phyloP scores from a whole-genome alignment of 2,113 vertebrate genomes.

The Pitta sordida region DNA sequence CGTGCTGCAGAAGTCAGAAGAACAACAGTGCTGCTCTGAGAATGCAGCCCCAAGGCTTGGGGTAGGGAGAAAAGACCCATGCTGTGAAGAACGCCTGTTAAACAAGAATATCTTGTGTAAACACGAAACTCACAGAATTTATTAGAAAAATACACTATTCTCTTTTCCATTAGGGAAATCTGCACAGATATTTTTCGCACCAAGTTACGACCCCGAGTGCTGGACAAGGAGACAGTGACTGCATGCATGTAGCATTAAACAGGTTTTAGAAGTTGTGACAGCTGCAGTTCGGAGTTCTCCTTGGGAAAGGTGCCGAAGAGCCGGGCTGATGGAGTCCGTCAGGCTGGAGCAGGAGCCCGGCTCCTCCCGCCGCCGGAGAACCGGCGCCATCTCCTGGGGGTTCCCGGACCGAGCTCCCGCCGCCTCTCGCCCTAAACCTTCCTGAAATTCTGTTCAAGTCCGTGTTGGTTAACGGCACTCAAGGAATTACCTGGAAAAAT shows the following conservation, averaged over 20 bases:
- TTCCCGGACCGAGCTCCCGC: rapidly evolving
- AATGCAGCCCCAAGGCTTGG: neutral
- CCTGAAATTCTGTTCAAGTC: neutral
- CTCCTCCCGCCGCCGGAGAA: neutral
- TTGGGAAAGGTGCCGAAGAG: neutral
- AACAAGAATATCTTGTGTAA: neutral
- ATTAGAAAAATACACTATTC: neutral
- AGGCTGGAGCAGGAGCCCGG: rapidly evolving
- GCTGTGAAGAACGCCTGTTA: neutral
- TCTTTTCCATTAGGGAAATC: neutral
- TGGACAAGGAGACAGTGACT: neutral
- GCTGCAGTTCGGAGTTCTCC: neutral
- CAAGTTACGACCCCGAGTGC: neutral
- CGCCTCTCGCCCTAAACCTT: neutral
- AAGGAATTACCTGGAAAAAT: neutral
- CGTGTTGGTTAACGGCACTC: neutral
- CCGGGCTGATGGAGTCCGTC: neutral
- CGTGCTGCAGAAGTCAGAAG: neutral
- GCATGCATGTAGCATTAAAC: neutral
- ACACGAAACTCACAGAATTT: neutral
- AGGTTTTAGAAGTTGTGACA: neutral
- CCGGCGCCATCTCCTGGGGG: conserved; percentile 12
- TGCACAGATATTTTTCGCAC: neutral
- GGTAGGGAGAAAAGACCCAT: neutral
- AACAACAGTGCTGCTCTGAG: neutral